Evolutionary conservation across 2,113 vertebrate genomes (phyloP).

Genomic region (Tursiops truncatus): DNA sequence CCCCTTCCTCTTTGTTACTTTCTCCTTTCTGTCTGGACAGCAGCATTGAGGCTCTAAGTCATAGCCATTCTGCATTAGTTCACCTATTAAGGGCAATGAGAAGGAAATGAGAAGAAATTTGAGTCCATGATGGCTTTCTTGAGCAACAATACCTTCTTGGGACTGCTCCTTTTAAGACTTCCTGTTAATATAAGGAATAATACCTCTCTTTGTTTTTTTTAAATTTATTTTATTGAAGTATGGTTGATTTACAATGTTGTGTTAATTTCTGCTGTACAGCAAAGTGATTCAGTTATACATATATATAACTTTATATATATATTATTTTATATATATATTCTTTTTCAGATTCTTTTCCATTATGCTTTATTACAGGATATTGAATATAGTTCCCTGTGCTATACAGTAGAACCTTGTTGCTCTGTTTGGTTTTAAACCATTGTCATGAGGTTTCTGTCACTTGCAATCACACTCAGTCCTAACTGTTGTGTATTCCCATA

Average conservation of each 20-base stretch:
- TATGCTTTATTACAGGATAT: neutral
- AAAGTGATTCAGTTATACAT: neutral
- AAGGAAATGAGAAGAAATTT: neutral
- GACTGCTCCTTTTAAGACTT: neutral
- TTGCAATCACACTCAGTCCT: neutral
- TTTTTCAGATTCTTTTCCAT: neutral
- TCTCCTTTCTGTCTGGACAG: neutral
- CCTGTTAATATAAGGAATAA: neutral
- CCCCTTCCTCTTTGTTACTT: fast-evolving
- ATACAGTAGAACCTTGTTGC: neutral
- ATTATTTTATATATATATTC: neutral
- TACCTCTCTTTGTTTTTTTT: neutral
- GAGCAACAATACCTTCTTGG: neutral
- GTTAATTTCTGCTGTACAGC: neutral
- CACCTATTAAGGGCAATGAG: neutral
- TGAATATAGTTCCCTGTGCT: neutral
- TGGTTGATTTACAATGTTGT: neutral
- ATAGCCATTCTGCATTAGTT: neutral
- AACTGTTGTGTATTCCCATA: neutral
- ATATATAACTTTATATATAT: neutral
- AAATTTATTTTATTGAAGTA: neutral
- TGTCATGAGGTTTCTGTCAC: neutral
- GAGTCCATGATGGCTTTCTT: neutral
- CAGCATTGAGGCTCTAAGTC: neutral
- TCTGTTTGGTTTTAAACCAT: neutral